phyloP scores from a whole-genome alignment of 2,888 invertebrate genomes.

The Caradrina clavipalpis region DNA sequence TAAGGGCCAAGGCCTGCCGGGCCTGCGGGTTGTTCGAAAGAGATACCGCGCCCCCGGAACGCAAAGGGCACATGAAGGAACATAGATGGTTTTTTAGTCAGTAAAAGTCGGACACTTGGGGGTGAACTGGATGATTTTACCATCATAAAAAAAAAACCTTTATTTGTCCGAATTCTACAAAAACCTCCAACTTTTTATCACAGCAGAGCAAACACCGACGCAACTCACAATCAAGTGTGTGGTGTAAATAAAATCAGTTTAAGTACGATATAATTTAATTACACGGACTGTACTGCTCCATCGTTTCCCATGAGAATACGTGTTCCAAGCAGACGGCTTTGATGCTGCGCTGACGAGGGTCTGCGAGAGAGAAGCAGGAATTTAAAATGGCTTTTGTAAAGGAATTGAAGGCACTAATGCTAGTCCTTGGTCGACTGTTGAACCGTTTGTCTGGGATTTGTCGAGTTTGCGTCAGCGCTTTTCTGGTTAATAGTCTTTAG shows the following conservation, averaged over 20 bases:
- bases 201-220: slow-evolving; percentile 13
- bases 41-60: too few species aligned
- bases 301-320: slow-evolving; percentile 75
- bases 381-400: neutral
- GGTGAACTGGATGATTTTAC: too few species aligned
- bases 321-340: slow-evolving; percentile 79
- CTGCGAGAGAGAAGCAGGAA: slow-evolving; percentile 52
- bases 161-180: neutral
- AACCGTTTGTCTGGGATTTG: too few species aligned
- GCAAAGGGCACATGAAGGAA: too few species aligned
- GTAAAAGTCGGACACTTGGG: too few species aligned
- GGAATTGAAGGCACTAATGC: neutral
- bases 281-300: slow-evolving; percentile 67
- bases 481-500: too few species aligned
- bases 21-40: too few species aligned
- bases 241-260: slow-evolving; percentile 66
- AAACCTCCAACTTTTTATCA: neutral
- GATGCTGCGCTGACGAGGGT: slow-evolving; percentile 67
- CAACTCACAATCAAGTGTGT: slow-evolving; percentile 30
- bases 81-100: too few species aligned
- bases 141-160: too few species aligned
- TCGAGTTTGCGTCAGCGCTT: too few species aligned
- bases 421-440: neutral
- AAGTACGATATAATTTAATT: slow-evolving; percentile 76
- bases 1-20: too few species aligned